Evolutionary conservation across 2,888 invertebrate genomes (phyloP).

Genomic region (Piscicola geometra): DNA sequence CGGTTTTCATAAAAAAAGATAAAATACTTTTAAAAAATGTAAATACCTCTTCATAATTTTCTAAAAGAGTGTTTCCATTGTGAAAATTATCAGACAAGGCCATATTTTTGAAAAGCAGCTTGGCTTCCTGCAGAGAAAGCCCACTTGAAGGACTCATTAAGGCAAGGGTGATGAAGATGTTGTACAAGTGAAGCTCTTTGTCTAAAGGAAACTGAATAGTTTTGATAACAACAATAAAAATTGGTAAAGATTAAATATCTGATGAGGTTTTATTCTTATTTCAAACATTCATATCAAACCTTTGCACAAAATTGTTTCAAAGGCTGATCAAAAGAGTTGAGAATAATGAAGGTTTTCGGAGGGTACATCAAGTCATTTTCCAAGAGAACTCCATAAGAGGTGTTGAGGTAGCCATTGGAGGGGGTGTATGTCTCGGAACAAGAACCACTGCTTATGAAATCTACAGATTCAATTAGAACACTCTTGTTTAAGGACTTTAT

Average conservation of each 20-base stretch:
- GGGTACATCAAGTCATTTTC: neutral
- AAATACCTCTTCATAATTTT: too few relatives aligned
- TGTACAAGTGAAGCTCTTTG: constrained; percentile 5
- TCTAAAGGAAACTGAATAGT: neutral
- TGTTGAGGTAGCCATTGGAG: neutral
- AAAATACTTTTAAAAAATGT: too few relatives aligned
- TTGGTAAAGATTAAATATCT: neutral
- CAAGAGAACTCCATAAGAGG: neutral
- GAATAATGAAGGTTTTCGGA: neutral
- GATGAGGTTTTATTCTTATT: neutral
- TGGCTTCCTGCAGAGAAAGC: neutral
- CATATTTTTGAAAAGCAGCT: too few relatives aligned
- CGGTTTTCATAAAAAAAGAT: too few relatives aligned
- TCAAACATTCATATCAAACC: neutral
- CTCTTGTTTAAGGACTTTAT: neutral
- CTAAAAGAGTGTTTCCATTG: too few relatives aligned
- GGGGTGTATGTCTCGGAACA: neutral
- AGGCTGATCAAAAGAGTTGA: constrained; percentile 5
- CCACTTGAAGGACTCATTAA: neutral
- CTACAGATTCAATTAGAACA: neutral
- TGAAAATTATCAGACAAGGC: too few relatives aligned
- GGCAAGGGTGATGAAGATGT: neutral
- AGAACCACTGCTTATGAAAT: neutral
- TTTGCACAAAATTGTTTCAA: neutral
- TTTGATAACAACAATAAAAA: neutral